Base-by-base conservation (phyloP, 2,888 invertebrate species). In the Augochlorella aurata region DNA sequence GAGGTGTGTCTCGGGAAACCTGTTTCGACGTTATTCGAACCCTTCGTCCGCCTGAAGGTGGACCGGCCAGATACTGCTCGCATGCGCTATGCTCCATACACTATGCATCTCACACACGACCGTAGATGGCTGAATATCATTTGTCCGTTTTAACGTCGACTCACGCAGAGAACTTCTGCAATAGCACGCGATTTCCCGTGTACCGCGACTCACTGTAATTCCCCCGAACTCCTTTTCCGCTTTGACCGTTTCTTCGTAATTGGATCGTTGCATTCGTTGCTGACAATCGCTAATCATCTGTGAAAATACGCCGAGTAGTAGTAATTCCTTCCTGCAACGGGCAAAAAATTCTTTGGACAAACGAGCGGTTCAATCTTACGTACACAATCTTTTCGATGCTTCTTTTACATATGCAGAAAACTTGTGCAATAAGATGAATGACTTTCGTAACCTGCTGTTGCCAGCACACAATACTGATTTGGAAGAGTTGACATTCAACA, bases 1-100 rank as follows among this genome's bases (percentile, higher is more conserved):
- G 61, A 84, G 77, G 63, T 76, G 74, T 79, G 81, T 65, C 73
- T 18, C n/a, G 18, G 16, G 54, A 77, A 84, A 85, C 66, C 38
- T 47, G 71, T 52, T 50, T 21, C 18, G 14, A 49, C 4, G 24
- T 50, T 65, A 24, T 18, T 18, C 50, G 18, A 50, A 18, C 24
- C 54, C 65, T 66, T 45, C n/a, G 8, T 29, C n/a, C n/a, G 14
- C 2, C 21, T 49, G 66, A 68, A 72, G 44, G 49, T 77, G 47
- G 58, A 77, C 54, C 49, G 21, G 66, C 49, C 45, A 9, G 47
- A 16, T 21, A 50, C 63, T 24, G 44, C 4, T n/a, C 24, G 44
- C 21, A 0, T 44, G 50, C 45, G 14, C 58, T 47, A 12, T 2
- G 47, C 47, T 12, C 47, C 47, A 47, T 47, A 12, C 47, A 12